Conservation (phyloP, 2,113 vertebrate genomes). For the Dasyurus viverrinus region DNA sequence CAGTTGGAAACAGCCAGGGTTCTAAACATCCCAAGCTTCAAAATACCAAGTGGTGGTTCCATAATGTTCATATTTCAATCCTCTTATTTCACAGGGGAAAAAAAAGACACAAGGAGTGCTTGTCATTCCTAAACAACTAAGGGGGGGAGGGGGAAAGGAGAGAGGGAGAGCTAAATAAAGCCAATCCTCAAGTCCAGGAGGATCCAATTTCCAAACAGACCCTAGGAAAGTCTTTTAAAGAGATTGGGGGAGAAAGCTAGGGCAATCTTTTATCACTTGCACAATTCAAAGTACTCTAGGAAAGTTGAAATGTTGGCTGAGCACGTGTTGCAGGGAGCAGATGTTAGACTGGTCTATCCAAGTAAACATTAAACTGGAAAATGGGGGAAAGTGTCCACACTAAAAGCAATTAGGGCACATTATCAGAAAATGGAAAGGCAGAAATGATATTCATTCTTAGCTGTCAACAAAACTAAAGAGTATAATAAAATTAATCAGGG, state of each 20-base stretch:
- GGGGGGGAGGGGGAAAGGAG: accelerated
- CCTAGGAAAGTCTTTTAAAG: too few species aligned
- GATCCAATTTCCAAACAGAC: too few species aligned
- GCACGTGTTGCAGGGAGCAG: too few species aligned
- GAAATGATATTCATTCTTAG: background rate
- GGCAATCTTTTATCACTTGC: background rate
- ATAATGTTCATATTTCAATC: background rate
- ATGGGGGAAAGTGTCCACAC: background rate
- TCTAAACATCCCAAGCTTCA: background rate
- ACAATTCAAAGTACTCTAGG: background rate
- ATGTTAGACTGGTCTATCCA: too few species aligned
- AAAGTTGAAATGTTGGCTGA: background rate
- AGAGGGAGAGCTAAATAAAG: too few species aligned
- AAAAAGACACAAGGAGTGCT: background rate
- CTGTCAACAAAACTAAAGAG: background rate
- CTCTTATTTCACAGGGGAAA: background rate
- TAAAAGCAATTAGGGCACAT: background rate
- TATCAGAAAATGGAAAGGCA: background rate
- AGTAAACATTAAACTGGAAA: too few species aligned
- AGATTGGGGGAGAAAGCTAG: too few species aligned
- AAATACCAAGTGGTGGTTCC: background rate
- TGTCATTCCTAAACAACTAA: background rate
- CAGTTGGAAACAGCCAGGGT: background rate
- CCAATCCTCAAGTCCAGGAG: too few species aligned
- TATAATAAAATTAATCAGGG: background rate